Evolutionary conservation across 2,888 invertebrate genomes (phyloP).

Genomic region (Andrena chrysosceles): DNA sequence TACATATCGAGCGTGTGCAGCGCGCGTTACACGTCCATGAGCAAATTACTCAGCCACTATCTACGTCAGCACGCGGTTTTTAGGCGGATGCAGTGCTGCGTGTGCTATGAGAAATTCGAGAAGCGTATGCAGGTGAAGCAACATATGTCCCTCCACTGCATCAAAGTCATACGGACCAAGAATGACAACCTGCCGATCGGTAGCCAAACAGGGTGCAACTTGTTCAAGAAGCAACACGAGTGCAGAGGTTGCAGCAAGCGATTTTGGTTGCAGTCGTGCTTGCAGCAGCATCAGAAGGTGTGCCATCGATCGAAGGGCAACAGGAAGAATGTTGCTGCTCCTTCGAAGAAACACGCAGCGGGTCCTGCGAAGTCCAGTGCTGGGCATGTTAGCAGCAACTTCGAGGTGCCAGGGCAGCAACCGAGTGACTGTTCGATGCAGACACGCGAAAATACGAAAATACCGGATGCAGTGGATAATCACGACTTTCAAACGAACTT

Average conservation of each 20-base stretch:
- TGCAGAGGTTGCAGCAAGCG: slow-evolving; percentile 47
- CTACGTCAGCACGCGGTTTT: slow-evolving; percentile 52
- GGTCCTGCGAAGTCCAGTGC: background rate
- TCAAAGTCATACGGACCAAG: slow-evolving; percentile 45
- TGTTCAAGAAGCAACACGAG: slow-evolving; percentile 19
- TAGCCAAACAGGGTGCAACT: slow-evolving; percentile 47
- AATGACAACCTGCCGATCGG: slow-evolving; percentile 42
- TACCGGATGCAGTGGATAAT: background rate
- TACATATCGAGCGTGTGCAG: slow-evolving; percentile 70
- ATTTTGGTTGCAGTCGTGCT: slow-evolving; percentile 49
- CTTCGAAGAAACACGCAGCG: background rate
- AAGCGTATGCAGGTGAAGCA: slow-evolving; percentile 28
- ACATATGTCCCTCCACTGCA: slow-evolving; percentile 66
- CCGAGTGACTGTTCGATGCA: background rate
- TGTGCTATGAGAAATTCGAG: slow-evolving; percentile 53
- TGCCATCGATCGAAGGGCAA: slow-evolving; percentile 3
- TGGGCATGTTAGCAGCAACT: background rate
- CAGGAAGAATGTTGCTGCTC: background rate
- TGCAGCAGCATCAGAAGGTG: slow-evolving; percentile 35
- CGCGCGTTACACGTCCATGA: slow-evolving; percentile 53
- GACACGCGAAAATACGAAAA: background rate
- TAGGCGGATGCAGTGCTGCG: slow-evolving; percentile 60
- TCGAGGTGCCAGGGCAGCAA: background rate
- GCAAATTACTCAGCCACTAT: slow-evolving; percentile 64
- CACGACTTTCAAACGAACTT: background rate